These are phyloP conservation scores for Herpetotheres cachinnans DNA, from an alignment of 2,113 vertebrate species.

Conservation along the genomic window DNA sequence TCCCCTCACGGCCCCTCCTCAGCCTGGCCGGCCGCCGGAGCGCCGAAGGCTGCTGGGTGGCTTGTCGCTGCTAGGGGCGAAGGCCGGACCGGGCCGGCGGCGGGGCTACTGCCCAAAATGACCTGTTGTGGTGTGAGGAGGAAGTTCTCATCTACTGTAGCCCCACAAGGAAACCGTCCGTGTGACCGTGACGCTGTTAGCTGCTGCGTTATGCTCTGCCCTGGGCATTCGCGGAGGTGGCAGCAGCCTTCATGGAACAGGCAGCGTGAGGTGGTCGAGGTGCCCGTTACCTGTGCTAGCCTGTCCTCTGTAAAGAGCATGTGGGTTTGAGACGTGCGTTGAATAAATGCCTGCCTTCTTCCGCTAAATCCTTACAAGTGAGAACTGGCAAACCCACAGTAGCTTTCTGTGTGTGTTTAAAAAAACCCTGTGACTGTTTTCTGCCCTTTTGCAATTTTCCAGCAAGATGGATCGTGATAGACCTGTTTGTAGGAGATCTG, in stretches of 20 bases:
- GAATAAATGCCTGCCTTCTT: rapidly evolving
- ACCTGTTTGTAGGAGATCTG: background rate
- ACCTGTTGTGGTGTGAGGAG: rapidly evolving
- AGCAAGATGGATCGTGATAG: too few species aligned
- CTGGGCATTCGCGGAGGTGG: rapidly evolving
- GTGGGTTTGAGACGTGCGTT: rapidly evolving
- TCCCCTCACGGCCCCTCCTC: rapidly evolving
- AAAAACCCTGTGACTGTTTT: too few species aligned
- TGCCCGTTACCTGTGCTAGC: rapidly evolving
- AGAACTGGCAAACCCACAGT: rapidly evolving
- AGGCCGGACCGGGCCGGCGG: background rate
- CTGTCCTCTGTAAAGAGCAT: rapidly evolving
- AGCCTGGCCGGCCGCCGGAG: rapidly evolving
- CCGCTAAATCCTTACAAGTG: rapidly evolving
- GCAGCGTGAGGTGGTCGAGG: rapidly evolving
- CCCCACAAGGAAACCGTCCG: rapidly evolving
- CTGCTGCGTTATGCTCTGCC: background rate
- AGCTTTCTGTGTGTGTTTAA: background rate
- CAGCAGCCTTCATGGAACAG: rapidly evolving
- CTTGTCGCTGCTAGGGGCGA: background rate
- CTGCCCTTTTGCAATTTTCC: rapidly evolving
- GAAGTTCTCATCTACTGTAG: rapidly evolving
- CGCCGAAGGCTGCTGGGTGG: background rate
- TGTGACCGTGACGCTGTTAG: background rate
- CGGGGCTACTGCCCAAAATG: background rate